phyloP scores from a whole-genome alignment of 2,888 invertebrate genomes.

The Ornithoptera priamus region DNA sequence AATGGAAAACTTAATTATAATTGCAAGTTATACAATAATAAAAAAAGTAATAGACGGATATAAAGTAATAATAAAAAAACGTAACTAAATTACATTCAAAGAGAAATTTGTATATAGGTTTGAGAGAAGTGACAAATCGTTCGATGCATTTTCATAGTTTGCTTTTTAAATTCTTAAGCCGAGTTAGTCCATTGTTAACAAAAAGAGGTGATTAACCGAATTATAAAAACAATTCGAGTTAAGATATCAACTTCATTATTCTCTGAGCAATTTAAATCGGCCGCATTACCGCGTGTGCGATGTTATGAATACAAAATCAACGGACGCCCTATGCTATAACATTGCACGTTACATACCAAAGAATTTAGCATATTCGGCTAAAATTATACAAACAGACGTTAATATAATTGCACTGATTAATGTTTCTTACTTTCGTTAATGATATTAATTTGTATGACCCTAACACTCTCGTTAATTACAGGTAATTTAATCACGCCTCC shows the following conservation, averaged over 20 bases:
- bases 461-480: neutral
- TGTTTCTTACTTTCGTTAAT: neutral
- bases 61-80: too few relatives aligned
- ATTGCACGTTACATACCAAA: neutral
- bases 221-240: neutral
- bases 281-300: neutral
- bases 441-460: neutral
- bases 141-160: too few relatives aligned
- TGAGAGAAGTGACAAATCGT: too few relatives aligned
- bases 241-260: neutral
- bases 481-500: neutral
- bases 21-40: too few relatives aligned
- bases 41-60: too few relatives aligned
- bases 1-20: too few relatives aligned
- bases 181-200: too few relatives aligned
- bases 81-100: too few relatives aligned
- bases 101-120: too few relatives aligned
- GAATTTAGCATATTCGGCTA: neutral
- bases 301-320: slow-evolving; percentile 1
- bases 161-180: too few relatives aligned
- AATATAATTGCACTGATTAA: too few relatives aligned
- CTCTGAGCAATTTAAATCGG: neutral
- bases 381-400: neutral
- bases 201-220: neutral
- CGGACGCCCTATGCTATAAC: neutral